These are phyloP conservation scores for Hedya salicella DNA, from an alignment of 2,888 invertebrate genomes.

Conservation along the genomic window DNA sequence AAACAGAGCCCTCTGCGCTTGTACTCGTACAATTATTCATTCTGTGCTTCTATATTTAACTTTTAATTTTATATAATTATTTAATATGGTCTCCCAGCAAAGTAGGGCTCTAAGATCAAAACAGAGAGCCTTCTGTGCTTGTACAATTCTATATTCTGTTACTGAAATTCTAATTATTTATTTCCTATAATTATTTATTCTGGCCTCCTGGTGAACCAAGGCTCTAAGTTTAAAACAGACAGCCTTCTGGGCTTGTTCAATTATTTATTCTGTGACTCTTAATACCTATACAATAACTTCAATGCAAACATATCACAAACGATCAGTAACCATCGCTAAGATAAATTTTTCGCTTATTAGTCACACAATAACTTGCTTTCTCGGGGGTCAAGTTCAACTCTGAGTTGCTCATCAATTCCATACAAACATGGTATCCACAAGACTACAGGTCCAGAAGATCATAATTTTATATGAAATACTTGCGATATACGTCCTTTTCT, in stretches of 20 bases:
- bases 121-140: too few relatives aligned
- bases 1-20: too few relatives aligned
- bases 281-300: background rate
- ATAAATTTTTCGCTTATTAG: constrained; percentile 66
- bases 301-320: constrained; percentile 17
- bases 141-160: too few relatives aligned
- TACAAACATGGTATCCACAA: constrained; percentile 71
- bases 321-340: constrained; percentile 8
- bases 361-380: constrained; percentile 42
- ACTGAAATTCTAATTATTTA: too few relatives aligned
- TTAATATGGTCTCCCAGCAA: too few relatives aligned
- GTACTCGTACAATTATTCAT: too few relatives aligned
- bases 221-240: too few relatives aligned
- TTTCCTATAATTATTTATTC: too few relatives aligned
- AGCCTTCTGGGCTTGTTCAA: background rate
- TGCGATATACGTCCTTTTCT: background rate
- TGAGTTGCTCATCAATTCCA: constrained; percentile 73
- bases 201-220: too few relatives aligned
- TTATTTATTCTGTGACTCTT: background rate
- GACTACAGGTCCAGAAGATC: background rate
- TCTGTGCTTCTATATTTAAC: too few relatives aligned
- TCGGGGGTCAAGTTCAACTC: constrained; percentile 38
- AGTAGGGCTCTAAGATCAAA: too few relatives aligned
- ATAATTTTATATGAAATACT: background rate
- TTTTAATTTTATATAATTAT: too few relatives aligned